Percentiles rank a stretch among this genome's conserved stretches.
Evolutionary conservation across 2,888 invertebrate genomes (phyloP).

Genomic region (Agonopterix heracliana): DNA sequence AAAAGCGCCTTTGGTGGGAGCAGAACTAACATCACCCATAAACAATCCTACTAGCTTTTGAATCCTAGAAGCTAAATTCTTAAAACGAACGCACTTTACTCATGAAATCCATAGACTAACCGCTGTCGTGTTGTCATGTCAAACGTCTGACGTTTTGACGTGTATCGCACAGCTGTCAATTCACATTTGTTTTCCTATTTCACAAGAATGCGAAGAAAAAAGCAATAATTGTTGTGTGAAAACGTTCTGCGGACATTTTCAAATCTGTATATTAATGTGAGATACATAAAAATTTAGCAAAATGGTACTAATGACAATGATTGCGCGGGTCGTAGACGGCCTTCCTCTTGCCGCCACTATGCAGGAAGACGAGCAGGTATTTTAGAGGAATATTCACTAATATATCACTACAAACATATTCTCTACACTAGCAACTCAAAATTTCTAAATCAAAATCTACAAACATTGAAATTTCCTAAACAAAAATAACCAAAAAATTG

Average conservation of each 20-base stretch:
- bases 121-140: slow-evolving; percentile 61
- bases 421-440: not conserved
- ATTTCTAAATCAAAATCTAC: not conserved
- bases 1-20: too few species aligned
- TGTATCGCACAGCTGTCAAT: slow-evolving; percentile 49
- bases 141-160: slow-evolving; percentile 42
- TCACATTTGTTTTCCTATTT: slow-evolving; percentile 30
- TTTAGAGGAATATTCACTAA: slow-evolving; percentile 2
- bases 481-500: not conserved
- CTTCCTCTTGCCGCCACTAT: slow-evolving; percentile 96
- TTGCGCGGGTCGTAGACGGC: slow-evolving; percentile 96
- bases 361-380: slow-evolving; percentile 98
- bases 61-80: not conserved
- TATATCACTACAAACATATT: not conserved
- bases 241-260: slow-evolving; percentile 19
- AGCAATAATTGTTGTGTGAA: slow-evolving; percentile 31
- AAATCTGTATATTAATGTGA: slow-evolving; percentile 31
- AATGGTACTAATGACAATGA: slow-evolving; percentile 99
- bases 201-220: slow-evolving; percentile 59
- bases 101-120: slow-evolving; percentile 27
- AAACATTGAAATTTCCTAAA: not conserved
- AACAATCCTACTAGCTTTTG: too few species aligned
- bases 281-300: slow-evolving; percentile 40
- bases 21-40: too few species aligned
- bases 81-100: slow-evolving; percentile 1